A percentile compares a stretch with the other conserved stretches of the same genome.
These are phyloP conservation scores for Chrosomus eos DNA, from an alignment of 2,797 vertebrate genomes.

Conservation along the genomic window DNA sequence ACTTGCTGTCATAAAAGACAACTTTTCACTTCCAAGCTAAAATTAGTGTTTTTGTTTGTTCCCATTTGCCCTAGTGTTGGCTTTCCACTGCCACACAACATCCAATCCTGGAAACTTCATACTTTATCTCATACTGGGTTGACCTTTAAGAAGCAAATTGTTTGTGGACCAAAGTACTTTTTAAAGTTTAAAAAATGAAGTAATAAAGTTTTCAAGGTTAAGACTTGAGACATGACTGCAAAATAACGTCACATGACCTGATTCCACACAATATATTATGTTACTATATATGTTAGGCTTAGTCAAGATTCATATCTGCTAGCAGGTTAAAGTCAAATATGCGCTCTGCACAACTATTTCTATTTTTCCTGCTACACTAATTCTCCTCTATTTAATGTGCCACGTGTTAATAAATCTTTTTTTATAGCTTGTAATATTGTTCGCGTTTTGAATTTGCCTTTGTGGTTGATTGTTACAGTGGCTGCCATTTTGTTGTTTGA, in stretches of 20 bases:
- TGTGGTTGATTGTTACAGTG: slow-evolving; percentile 3
- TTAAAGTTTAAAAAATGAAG: slow-evolving; percentile 11
- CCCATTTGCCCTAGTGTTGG: not conserved
- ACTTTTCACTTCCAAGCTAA: not conserved
- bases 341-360: not conserved
- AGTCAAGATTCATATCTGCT: not conserved
- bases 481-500: slow-evolving; percentile 19
- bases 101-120: not conserved
- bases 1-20: not conserved
- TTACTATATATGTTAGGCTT: not conserved
- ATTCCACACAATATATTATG: not conserved
- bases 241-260: not conserved
- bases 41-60: not conserved
- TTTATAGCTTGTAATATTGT: not conserved
- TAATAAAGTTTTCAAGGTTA: slow-evolving; percentile 8
- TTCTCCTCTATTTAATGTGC: not conserved
- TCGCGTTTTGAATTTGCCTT: not conserved
- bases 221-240: not conserved
- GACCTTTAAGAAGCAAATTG: slow-evolving; percentile 14
- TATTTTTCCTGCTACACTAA: not conserved
- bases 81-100: not conserved
- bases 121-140: not conserved
- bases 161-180: slow-evolving; percentile 20
- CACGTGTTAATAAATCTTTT: not conserved
- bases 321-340: not conserved